phyloP scores from a whole-genome alignment of 2,113 vertebrate genomes.

The Calyptomena viridis region DNA sequence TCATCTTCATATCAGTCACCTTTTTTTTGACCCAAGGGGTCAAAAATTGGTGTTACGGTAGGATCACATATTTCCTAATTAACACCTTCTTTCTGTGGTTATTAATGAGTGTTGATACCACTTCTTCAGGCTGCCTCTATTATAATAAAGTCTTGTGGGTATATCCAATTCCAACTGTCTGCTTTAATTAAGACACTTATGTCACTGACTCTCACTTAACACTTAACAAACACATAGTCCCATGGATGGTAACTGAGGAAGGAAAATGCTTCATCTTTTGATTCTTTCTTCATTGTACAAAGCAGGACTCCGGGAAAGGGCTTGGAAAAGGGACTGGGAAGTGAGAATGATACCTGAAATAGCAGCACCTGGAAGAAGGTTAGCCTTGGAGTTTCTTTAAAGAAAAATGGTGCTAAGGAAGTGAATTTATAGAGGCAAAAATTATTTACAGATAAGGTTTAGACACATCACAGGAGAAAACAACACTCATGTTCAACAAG shows the following conservation, averaged over 20 bases:
- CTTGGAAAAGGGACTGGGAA: not conserved
- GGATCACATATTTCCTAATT: slow-evolving; percentile 74
- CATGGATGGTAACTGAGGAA: not conserved
- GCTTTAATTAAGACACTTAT: slow-evolving; percentile 75
- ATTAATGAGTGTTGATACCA: slow-evolving; percentile 41
- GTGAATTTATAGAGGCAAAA: not conserved
- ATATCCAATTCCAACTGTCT: slow-evolving; percentile 30
- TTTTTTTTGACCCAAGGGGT: slow-evolving; percentile 8
- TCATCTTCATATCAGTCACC: slow-evolving; percentile 70
- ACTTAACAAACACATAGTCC: not conserved
- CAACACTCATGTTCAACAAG: not conserved
- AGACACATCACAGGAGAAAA: not conserved
- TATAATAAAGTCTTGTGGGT: slow-evolving; percentile 60
- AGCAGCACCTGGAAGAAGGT: not conserved
- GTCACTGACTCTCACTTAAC: slow-evolving; percentile 55
- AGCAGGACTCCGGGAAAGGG: not conserved
- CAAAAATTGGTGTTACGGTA: slow-evolving; percentile 54
- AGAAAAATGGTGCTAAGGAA: not conserved
- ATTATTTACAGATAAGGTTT: not conserved
- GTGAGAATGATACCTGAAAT: not conserved
- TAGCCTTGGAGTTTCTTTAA: not conserved
- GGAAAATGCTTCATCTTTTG: not conserved
- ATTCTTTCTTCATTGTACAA: not conserved
- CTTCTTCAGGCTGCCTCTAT: slow-evolving; percentile 24
- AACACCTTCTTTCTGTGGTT: slow-evolving; percentile 58